Percentiles rank a stretch among this genome's conserved stretches.
phyloP scores from a whole-genome alignment of 2,797 vertebrate species.

The Erethizon dorsatum region DNA sequence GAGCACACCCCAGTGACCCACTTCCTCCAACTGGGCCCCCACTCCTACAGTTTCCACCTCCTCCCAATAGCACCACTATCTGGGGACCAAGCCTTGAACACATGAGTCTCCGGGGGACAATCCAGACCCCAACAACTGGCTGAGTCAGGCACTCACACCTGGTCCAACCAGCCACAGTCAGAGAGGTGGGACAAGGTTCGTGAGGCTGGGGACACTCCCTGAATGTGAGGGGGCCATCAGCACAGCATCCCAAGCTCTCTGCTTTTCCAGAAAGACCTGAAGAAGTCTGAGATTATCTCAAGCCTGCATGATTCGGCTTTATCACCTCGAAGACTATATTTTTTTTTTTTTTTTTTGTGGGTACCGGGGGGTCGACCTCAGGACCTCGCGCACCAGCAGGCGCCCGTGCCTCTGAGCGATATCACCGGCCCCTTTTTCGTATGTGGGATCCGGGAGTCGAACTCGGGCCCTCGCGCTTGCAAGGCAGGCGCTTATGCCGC shows the following conservation, averaged over 20 bases:
- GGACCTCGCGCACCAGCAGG: too few species aligned
- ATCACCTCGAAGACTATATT: background rate
- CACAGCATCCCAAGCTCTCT: background rate
- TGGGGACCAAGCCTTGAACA: background rate
- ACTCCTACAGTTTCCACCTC: background rate
- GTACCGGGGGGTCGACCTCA: too few species aligned
- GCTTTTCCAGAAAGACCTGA: background rate
- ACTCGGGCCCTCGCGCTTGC: too few species aligned
- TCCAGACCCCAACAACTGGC: background rate
- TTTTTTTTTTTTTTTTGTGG: too few species aligned
- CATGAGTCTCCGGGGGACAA: background rate
- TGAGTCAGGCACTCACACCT: background rate
- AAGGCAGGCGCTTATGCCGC: too few species aligned
- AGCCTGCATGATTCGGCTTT: background rate
- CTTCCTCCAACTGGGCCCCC: background rate
- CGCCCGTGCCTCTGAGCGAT: too few species aligned
- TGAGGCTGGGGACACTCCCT: background rate
- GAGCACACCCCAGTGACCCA: background rate
- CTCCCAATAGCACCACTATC: background rate
- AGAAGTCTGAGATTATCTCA: background rate
- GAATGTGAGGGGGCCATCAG: background rate
- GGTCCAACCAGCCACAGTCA: background rate
- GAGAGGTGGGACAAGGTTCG: background rate
- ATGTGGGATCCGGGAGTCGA: too few species aligned
- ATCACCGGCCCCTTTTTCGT: too few species aligned